A percentile compares a stretch with the other conserved stretches of the same genome.
Conservation (phyloP, 2,797 vertebrate genomes). For the Carcharodon carcharias region DNA sequence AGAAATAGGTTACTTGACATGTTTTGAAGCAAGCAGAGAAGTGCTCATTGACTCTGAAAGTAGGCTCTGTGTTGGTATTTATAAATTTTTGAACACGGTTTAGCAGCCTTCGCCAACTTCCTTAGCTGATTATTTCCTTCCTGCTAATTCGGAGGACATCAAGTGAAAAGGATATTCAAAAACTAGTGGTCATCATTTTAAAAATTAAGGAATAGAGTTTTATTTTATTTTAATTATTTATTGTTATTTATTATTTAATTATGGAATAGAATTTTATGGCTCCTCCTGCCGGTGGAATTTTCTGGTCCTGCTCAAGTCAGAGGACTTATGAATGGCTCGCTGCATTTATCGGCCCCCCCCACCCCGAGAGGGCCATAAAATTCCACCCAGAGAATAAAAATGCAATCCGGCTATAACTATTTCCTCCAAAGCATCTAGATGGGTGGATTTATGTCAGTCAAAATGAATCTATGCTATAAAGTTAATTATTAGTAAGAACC, state of each 20-base stretch:
- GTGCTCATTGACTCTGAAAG: background rate
- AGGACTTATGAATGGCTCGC: too few relatives aligned
- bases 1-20: background rate
- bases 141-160: background rate
- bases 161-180: background rate
- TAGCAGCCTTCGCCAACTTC: background rate
- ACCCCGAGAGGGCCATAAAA: too few relatives aligned
- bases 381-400: background rate
- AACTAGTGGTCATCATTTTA: background rate
- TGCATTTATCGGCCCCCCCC: too few relatives aligned
- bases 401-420: background rate
- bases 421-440: background rate
- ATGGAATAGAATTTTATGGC: too few relatives aligned
- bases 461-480: background rate
- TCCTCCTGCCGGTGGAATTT: too few relatives aligned
- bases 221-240: too few relatives aligned
- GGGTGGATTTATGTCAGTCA: background rate
- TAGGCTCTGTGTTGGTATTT: background rate
- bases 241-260: too few relatives aligned
- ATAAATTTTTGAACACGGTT: background rate
- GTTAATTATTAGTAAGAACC: background rate
- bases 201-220: background rate
- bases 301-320: too few relatives aligned
- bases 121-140: background rate
- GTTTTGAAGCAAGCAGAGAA: background rate